Evolutionary conservation across 1,140 invertebrate genomes (phyloP).

Genomic region (Holotrichia oblita): DNA sequence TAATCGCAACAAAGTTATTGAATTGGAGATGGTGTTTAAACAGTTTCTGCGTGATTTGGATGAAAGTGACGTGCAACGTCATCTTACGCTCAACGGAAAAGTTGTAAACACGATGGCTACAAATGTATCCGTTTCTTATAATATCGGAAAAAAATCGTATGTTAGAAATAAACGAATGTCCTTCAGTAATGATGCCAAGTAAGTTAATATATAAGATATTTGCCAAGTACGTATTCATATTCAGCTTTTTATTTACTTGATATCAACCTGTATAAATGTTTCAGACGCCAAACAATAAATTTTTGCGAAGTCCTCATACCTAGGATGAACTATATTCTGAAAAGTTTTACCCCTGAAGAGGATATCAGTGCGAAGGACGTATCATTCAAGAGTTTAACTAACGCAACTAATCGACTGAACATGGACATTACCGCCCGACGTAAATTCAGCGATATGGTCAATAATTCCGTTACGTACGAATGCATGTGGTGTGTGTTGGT

Average conservation of each 20-base stretch:
- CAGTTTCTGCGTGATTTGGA: slow-evolving; percentile 20
- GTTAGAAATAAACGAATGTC: slow-evolving; percentile 33
- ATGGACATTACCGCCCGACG: background rate
- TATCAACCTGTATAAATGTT: background rate
- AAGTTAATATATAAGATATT: too few relatives aligned
- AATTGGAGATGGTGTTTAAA: slow-evolving; percentile 6
- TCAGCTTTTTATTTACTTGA: too few relatives aligned
- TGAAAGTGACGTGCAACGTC: background rate
- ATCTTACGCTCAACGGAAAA: background rate
- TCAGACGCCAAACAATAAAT: background rate
- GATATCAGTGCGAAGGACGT: background rate
- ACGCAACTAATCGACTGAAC: background rate
- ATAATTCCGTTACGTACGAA: slow-evolving; percentile 4
- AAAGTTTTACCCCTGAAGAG: slow-evolving; percentile 8
- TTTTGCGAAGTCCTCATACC: slow-evolving; percentile 37
- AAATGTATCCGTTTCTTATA: slow-evolving; percentile 3
- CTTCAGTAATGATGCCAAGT: background rate
- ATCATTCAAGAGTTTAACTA: slow-evolving; percentile 11
- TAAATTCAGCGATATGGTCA: slow-evolving; percentile 7
- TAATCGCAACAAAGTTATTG: background rate
- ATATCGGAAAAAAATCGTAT: slow-evolving; percentile 34
- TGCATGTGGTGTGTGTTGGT: background rate
- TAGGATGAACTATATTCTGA: background rate
- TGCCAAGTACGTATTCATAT: too few relatives aligned
- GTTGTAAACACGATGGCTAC: slow-evolving; percentile 29